phyloP scores from a whole-genome alignment of 2,113 vertebrate species.

The Arizona elegans region DNA sequence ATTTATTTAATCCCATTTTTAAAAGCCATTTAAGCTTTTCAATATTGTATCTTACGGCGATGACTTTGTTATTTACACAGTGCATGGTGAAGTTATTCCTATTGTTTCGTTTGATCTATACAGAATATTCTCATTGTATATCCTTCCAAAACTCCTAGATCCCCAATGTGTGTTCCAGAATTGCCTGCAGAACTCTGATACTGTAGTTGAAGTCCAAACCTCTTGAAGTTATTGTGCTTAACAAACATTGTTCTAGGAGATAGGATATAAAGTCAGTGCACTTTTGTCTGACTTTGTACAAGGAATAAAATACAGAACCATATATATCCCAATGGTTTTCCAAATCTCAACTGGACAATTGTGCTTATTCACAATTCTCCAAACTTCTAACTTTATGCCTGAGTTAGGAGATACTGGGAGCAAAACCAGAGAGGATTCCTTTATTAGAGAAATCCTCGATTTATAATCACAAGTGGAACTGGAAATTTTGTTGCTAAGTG shows the following conservation, averaged over 20 bases:
- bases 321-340: not conserved
- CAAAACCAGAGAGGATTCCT: not conserved
- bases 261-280: not conserved
- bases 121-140: not conserved
- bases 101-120: not conserved
- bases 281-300: not conserved
- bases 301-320: not conserved
- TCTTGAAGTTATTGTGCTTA: not conserved
- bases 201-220: not conserved
- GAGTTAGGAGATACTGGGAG: not conserved
- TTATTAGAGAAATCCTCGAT: not conserved
- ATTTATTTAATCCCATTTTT: not conserved
- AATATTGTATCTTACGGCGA: not conserved
- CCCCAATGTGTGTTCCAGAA: not conserved
- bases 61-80: not conserved
- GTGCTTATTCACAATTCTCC: not conserved
- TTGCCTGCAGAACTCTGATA: not conserved
- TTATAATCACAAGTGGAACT: not conserved
- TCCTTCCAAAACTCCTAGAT: not conserved
- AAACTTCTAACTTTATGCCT: not conserved
- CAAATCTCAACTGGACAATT: not conserved
- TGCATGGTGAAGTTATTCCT: not conserved
- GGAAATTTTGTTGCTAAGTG: not conserved
- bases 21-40: not conserved
- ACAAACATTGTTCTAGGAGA: not conserved